Base-by-base conservation (phyloP, 2,888 invertebrate species). In the Pherbina coryleti region DNA sequence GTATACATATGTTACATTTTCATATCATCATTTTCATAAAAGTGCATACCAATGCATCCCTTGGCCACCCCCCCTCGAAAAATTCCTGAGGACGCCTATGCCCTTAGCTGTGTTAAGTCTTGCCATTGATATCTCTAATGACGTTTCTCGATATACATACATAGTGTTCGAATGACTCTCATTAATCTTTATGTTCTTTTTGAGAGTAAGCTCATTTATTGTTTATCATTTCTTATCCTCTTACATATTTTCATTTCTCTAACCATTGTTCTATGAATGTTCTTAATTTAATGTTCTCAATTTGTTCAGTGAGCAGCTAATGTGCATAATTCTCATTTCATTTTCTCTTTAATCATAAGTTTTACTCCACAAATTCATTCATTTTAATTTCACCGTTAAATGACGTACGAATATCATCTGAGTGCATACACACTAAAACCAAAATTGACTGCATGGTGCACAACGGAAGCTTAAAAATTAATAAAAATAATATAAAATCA, bases 331-430 rank as follows among this genome's bases (percentile, higher is more conserved):
- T 14, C 34, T 31, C 34, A 25, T 64, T 34, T 34, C 14, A 64
- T 34, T 34, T 14, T 64, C 3, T 28, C 31, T 28, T 7, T 28
- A 28, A 34, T 14, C 64, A 64, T 11, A 64, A 34, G 62, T 62
- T 64, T 64, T 31, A n/a, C 25, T 9, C 17, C 34, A 64, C 64
- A n/a, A 64, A 64, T 64, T 14, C 34, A 64, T 28, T 64, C 34
- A 5, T 64, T 64, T 64, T 64, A 64, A 64, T 64, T 64, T 64
- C 17, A 17, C 34, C 14, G n/a, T 31, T 34, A 64, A 64, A 64
- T 64, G 64, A 64, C 44, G 44, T 44, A 44, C 44, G 44, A 64
- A n/a, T 31, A 64, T 64, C 34, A 64, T 34, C 64, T 64, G 34
- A 28, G n/a, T 17, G n/a, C 64, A 64, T 34, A 31, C 34, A 64